Percentiles rank a stretch among this genome's conserved stretches.
Conservation (phyloP, 2,797 vertebrate species). For the Podargus strigoides region DNA sequence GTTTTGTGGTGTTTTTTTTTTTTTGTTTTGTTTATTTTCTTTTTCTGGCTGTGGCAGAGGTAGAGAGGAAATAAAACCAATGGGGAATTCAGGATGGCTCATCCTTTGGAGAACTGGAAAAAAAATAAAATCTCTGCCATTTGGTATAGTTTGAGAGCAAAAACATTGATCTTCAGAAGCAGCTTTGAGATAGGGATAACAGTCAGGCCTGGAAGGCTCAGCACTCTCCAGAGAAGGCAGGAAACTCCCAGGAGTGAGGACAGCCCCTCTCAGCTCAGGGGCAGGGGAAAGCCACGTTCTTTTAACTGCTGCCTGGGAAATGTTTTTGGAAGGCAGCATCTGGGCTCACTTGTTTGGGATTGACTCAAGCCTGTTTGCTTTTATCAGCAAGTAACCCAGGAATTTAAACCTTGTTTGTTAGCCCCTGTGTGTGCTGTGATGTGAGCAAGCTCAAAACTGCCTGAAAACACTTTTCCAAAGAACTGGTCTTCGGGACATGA, state of each 20-base stretch:
- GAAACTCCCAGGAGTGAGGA: background rate
- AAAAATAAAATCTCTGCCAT: background rate
- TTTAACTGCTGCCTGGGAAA: background rate
- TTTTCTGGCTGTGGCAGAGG: background rate
- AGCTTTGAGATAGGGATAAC: background rate
- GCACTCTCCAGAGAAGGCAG: background rate
- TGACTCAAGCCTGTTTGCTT: background rate
- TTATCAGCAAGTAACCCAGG: background rate
- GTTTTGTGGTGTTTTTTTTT: background rate
- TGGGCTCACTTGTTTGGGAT: background rate
- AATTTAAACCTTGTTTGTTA: background rate
- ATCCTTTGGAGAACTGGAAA: background rate
- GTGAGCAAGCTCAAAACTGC: background rate
- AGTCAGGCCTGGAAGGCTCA: background rate
- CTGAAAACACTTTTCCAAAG: background rate
- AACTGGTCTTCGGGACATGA: background rate
- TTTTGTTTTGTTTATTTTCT: too few relatives aligned
- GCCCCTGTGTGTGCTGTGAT: background rate
- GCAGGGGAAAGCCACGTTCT: background rate
- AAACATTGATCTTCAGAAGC: background rate
- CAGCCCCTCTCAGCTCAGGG: background rate
- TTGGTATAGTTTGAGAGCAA: background rate
- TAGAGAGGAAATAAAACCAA: background rate
- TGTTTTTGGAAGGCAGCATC: background rate
- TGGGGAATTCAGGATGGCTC: background rate